Conservation (phyloP, 1,140 invertebrate genomes). For the Whitmania pigra region DNA sequence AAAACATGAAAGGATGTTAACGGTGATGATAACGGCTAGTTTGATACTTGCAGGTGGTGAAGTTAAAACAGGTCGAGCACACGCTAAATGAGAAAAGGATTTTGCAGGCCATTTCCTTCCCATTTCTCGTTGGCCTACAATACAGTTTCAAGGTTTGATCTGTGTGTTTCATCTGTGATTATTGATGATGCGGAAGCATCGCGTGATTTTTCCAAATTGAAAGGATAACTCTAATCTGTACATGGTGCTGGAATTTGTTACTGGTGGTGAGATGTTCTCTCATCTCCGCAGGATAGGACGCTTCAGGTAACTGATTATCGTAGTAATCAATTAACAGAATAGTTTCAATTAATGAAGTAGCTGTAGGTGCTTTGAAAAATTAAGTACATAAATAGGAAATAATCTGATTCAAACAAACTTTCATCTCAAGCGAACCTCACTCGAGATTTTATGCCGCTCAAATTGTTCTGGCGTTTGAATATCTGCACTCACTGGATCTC, state of each 20-base stretch:
- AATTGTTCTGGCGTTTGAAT: slow-evolving; percentile 98
- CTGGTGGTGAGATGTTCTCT: slow-evolving; percentile 96
- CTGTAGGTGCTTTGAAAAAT: too few relatives aligned
- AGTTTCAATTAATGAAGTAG: too few relatives aligned
- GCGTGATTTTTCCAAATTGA: slow-evolving; percentile 16
- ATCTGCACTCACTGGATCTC: slow-evolving; percentile 96
- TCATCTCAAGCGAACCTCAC: slow-evolving; percentile 67
- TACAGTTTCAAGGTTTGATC: slow-evolving; percentile 75
- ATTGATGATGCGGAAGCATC: neutral
- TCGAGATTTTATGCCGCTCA: slow-evolving; percentile 98
- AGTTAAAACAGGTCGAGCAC: slow-evolving; percentile 94
- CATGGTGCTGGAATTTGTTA: slow-evolving; percentile 96
- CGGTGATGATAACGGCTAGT: slow-evolving; percentile 1
- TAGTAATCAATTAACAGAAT: neutral
- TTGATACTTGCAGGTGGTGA: slow-evolving; percentile 56
- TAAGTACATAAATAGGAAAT: too few relatives aligned
- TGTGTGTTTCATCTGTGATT: neutral
- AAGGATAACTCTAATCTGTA: slow-evolving; percentile 94
- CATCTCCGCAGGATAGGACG: slow-evolving; percentile 75
- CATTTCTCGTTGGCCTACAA: slow-evolving; percentile 86
- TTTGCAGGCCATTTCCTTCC: slow-evolving; percentile 89
- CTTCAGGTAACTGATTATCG: slow-evolving; percentile 37
- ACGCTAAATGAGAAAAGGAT: slow-evolving; percentile 95
- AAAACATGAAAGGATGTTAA: neutral
- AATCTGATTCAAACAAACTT: neutral